Evolutionary conservation across 1,140 invertebrate genomes (phyloP).

Genomic region (Drosophila bocqueti): DNA sequence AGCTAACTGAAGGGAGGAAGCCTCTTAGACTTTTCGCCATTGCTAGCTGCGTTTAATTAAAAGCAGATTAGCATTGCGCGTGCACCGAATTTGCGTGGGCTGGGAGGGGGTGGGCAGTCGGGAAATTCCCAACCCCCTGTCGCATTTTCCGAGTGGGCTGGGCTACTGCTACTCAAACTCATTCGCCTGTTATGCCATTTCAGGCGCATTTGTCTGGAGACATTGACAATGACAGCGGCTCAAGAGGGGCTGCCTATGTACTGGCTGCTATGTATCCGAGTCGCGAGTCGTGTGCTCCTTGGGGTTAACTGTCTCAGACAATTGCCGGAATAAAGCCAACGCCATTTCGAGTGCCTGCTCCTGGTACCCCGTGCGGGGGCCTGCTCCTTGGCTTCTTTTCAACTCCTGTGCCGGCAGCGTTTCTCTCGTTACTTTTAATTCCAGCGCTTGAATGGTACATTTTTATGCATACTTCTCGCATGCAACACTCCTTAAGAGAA

Average conservation of each 20-base stretch:
- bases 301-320: conserved; percentile 57
- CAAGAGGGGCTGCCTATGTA: conserved; percentile 18
- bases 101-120: not conserved
- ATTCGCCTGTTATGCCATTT: conserved; percentile 44
- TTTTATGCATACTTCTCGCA: conserved; percentile 53
- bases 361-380: not conserved
- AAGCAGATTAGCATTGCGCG: conserved; percentile 80
- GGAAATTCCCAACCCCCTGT: conserved; percentile 26
- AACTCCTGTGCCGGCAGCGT: conserved; percentile 2
- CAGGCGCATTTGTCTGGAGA: conserved; percentile 58
- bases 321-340: conserved; percentile 68
- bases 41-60: conserved; percentile 75
- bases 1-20: conserved; percentile 57
- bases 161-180: conserved; percentile 7
- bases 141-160: conserved; percentile 5
- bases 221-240: conserved; percentile 71
- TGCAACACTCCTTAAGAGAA: conserved; percentile 35
- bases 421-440: conserved; percentile 52
- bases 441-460: conserved; percentile 59
- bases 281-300: conserved; percentile 4
- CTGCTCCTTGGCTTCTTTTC: not conserved
- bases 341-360: conserved; percentile 60
- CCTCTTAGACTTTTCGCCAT: conserved; percentile 61
- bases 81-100: conserved; percentile 55
- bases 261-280: not conserved